Conservation (phyloP, 2,888 invertebrate genomes). For the Drosophila rubida region DNA sequence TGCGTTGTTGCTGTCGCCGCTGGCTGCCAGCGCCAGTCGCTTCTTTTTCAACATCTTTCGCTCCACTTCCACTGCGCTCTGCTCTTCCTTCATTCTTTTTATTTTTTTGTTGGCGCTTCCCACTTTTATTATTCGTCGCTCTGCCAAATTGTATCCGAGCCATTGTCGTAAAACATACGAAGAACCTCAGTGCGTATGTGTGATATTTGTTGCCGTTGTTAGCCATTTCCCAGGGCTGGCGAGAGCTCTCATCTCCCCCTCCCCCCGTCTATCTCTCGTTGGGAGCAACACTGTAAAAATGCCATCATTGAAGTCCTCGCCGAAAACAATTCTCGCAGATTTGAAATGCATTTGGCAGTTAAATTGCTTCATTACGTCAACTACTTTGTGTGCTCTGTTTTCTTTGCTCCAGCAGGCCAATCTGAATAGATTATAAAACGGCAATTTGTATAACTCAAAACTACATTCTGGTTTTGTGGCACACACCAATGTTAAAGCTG, state of each 20-base stretch:
- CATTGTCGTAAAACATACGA: constrained; percentile 75
- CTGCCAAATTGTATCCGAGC: constrained; percentile 75
- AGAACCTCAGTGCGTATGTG: constrained; percentile 66
- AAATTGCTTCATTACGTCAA: not conserved
- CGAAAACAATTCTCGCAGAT: not conserved
- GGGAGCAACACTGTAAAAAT: not conserved
- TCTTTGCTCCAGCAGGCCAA: not conserved
- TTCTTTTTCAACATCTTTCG: not conserved
- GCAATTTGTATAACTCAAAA: not conserved
- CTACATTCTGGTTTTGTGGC: not conserved
- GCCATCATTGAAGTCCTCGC: not conserved
- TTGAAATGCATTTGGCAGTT: constrained; percentile 1
- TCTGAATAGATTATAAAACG: not conserved
- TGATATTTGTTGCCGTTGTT: constrained; percentile 51
- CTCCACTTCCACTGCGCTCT: not conserved
- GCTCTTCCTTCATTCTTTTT: not conserved
- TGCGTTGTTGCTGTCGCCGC: constrained; percentile 13
- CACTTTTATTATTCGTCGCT: constrained; percentile 64
- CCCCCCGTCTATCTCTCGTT: not conserved
- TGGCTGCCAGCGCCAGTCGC: constrained; percentile 23
- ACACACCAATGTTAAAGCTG: not conserved
- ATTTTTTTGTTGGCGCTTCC: constrained; percentile 6
- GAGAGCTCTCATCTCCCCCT: not conserved
- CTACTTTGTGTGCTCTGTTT: not conserved
- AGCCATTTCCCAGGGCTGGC: constrained; percentile 37